Evolutionary conservation across 2,797 vertebrate genomes (phyloP).

Genomic region (Euphonia xanthogaster): DNA sequence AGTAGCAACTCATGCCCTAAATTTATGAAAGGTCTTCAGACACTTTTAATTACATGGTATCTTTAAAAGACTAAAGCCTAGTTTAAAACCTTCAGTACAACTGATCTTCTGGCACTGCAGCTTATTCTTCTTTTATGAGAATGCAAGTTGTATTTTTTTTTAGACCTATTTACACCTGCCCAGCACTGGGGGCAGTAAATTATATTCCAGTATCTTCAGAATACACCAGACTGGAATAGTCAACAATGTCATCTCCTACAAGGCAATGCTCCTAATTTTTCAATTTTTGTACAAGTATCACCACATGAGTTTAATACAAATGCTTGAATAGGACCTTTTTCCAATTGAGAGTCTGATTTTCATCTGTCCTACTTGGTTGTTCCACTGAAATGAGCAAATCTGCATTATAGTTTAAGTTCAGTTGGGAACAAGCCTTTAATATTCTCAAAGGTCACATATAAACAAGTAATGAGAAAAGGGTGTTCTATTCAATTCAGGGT

Average conservation of each 20-base stretch:
- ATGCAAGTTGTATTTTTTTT: not conserved
- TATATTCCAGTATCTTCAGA: not conserved
- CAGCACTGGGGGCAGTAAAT: not conserved
- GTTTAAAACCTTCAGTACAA: not conserved
- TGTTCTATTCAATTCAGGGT: not conserved
- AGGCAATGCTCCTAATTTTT: not conserved
- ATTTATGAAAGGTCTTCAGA: not conserved
- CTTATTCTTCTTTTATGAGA: not conserved
- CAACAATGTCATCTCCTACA: rapidly evolving
- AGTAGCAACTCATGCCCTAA: not conserved
- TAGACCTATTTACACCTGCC: not conserved
- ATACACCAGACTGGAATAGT: not conserved
- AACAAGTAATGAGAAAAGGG: not conserved
- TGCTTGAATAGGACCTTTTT: not conserved
- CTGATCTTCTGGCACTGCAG: not conserved
- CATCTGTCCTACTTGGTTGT: not conserved
- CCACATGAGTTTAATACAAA: not conserved
- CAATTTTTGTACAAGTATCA: not conserved
- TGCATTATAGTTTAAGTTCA: not conserved
- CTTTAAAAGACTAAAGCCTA: not conserved
- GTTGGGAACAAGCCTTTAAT: not conserved
- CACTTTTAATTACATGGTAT: not conserved
- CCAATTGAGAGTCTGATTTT: not conserved
- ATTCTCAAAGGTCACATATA: not conserved
- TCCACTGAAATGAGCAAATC: not conserved